Percentiles rank a stretch among this genome's conserved stretches.
phyloP scores from a whole-genome alignment of 2,113 vertebrate genomes.

The Xenus cinereus region DNA sequence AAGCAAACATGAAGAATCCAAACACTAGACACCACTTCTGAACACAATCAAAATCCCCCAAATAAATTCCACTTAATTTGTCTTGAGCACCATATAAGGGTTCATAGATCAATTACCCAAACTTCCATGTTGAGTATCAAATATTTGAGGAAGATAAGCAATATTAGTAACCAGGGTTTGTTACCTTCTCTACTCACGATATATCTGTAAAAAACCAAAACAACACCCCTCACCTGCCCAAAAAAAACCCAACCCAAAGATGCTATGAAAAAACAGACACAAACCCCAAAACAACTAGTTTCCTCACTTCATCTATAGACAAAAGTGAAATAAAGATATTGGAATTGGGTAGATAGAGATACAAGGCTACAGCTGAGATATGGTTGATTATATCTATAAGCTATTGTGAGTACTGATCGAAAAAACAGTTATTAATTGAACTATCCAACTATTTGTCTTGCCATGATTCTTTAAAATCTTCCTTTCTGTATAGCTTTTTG shows the following conservation, averaged over 20 bases:
- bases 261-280: fast-evolving
- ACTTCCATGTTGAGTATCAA: not conserved
- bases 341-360: not conserved
- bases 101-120: not conserved
- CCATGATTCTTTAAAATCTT: not conserved
- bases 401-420: not conserved
- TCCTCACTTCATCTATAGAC: not conserved
- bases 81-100: not conserved
- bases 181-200: not conserved
- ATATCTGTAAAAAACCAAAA: not conserved
- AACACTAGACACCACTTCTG: not conserved
- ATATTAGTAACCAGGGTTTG: not conserved
- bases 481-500: not conserved
- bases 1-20: not conserved
- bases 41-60: not conserved
- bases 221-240: not conserved
- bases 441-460: not conserved
- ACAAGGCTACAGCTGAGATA: not conserved
- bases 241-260: not conserved
- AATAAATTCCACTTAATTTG: not conserved
- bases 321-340: not conserved
- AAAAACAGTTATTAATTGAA: not conserved
- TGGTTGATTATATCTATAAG: not conserved
- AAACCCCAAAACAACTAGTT: not conserved
- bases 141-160: not conserved